Conservation (phyloP, 2,797 vertebrate species). For the Austrolebias charrua region DNA sequence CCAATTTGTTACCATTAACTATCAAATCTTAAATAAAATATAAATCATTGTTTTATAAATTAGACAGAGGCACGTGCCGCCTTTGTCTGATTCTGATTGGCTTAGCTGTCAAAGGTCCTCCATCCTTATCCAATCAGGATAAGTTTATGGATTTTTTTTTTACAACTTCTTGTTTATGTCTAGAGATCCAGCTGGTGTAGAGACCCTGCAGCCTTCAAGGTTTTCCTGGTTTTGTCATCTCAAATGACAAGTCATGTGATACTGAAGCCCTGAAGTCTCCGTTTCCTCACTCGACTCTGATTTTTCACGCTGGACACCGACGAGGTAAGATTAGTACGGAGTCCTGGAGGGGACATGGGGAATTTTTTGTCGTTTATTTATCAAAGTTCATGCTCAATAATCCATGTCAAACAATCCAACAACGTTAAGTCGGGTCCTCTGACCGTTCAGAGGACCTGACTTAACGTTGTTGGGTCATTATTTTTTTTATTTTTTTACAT, state of each 20-base stretch:
- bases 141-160: neutral
- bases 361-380: too few relatives aligned
- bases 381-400: too few relatives aligned
- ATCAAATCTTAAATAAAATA: too few relatives aligned
- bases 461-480: too few relatives aligned
- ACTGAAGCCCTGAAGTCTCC: conserved; percentile 17
- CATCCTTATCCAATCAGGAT: conserved; percentile 5
- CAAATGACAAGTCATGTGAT: conserved; percentile 67
- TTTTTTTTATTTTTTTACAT: too few relatives aligned
- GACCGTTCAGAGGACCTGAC: too few relatives aligned
- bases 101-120: neutral
- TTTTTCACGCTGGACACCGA: conserved; percentile 9
- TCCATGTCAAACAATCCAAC: too few relatives aligned
- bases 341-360: too few relatives aligned
- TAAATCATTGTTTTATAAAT: neutral
- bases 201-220: neutral
- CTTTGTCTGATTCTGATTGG: conserved; percentile 6
- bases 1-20: too few relatives aligned
- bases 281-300: conserved; percentile 15
- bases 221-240: conserved; percentile 24
- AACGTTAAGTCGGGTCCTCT: too few relatives aligned
- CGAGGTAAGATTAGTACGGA: conserved; percentile 47
- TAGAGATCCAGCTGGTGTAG: neutral
- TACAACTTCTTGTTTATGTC: conserved; percentile 7
- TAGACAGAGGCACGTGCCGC: neutral